phyloP scores from a whole-genome alignment of 2,113 vertebrate genomes.

The Brachionichthys hirsutus region DNA sequence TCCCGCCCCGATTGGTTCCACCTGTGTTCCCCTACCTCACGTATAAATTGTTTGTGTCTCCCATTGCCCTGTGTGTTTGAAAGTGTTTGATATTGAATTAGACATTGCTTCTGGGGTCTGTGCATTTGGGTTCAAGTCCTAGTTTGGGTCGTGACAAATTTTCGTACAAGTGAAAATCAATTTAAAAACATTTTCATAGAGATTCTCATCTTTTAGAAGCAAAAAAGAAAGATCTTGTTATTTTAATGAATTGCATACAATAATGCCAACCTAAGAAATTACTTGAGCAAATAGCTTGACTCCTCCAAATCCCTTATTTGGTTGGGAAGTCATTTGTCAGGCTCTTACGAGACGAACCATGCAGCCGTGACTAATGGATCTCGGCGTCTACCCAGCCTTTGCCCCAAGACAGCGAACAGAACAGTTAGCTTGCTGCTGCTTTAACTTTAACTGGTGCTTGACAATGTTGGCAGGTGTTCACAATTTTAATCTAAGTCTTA shows the following conservation, averaged over 20 bases:
- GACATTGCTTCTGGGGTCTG: too few species aligned
- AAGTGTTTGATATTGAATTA: too few species aligned
- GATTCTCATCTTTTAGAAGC: neutral
- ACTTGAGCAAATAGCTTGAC: slow-evolving; percentile 12
- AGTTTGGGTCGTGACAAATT: too few species aligned
- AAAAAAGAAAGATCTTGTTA: neutral
- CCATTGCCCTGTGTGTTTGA: too few species aligned
- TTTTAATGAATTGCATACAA: neutral
- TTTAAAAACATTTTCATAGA: too few species aligned
- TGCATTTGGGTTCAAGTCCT: too few species aligned
- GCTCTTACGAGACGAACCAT: slow-evolving; percentile 43
- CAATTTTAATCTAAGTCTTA: slow-evolving; percentile 44
- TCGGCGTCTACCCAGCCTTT: slow-evolving; percentile 40
- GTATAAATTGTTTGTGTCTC: too few species aligned
- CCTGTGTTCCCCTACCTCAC: too few species aligned
- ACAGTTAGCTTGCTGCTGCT: slow-evolving; percentile 41
- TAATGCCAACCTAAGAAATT: neutral
- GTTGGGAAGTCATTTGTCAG: slow-evolving; percentile 51
- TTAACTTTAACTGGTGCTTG: slow-evolving; percentile 56
- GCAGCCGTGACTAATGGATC: slow-evolving; percentile 60
- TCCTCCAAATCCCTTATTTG: slow-evolving; percentile 30
- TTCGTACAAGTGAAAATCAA: too few species aligned
- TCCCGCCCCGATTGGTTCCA: too few species aligned
- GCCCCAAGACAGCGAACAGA: slow-evolving; percentile 30
- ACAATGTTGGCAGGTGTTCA: slow-evolving; percentile 62